Evolutionary conservation across 2,888 invertebrate genomes (phyloP), one percentile per base, ranked within the genome.

Genomic region (Tethea ocularis): DNA sequence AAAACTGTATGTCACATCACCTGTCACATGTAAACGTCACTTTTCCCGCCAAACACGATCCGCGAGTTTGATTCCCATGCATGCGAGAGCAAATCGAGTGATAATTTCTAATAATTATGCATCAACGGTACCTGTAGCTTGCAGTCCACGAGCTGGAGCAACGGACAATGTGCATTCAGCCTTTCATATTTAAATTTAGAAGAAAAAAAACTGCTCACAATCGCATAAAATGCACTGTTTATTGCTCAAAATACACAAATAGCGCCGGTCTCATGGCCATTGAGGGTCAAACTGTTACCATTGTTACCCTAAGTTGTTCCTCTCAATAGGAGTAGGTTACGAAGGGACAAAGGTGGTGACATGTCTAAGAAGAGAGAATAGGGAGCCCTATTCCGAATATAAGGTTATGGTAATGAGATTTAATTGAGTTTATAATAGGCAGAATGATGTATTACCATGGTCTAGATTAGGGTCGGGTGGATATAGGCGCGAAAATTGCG

Each of bases 201-300:
- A 64, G 69, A 67, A 77, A 84, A 84, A 82, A 86, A 84, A 78
- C 78, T 78, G 75, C 81, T 83, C 78, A 90, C 88, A 89, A 90
- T 89, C 89, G 87, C 90, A 91, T 92, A 91, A 92, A 92, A 91
- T 83, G 88, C 88, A 87, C 91, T 93, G 93, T 93, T 93, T 93
- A 93, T 93, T 92, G 87, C 92, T 88, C 82, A 92, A 93, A 91
- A 89, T 90, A 93, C 91, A 91, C 92, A 93, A 93, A 93, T 91
- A 92, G 82, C 70, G 74, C 83, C 82, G 82, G 83, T 86, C 87
- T 83, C 82, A 81, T 85, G 78, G 75, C 82, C 80, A 80, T 88
- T 88, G 89, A 89, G 89, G 93, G 91, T 91, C 90, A 90, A 91
- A 91, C 85, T 84, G 84, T 82, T 74, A 64, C 80, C 75, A 86